Evolutionary conservation across 2,888 invertebrate genomes (phyloP).

Genomic region (Camponotus fellah): DNA sequence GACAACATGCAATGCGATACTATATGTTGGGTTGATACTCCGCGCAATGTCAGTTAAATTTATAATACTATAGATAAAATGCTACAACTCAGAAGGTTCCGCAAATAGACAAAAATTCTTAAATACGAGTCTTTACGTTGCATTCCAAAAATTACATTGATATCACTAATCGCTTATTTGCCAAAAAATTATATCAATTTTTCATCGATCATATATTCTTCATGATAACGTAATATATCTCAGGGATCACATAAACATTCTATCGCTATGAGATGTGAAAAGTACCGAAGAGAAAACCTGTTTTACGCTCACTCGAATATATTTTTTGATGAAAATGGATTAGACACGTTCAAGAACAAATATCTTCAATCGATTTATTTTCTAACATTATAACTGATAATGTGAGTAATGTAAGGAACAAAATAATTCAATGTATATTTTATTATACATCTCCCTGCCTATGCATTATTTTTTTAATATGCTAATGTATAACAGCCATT

Average conservation of each 20-base stretch:
- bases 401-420: background rate
- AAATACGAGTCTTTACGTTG: slow-evolving; percentile 49
- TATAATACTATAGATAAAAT: slow-evolving; percentile 68
- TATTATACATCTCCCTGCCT: slow-evolving; percentile 13
- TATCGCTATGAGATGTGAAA: slow-evolving; percentile 33
- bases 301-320: background rate
- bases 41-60: slow-evolving; percentile 58
- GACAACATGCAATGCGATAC: slow-evolving; percentile 49
- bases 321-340: background rate
- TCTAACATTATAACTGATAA: no score
- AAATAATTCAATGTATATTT: slow-evolving; percentile 26
- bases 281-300: background rate
- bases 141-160: slow-evolving; percentile 43
- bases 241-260: slow-evolving; percentile 17
- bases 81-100: slow-evolving; percentile 44
- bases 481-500: slow-evolving; percentile 81
- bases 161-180: slow-evolving; percentile 57
- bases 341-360: background rate
- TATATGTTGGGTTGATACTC: slow-evolving; percentile 66
- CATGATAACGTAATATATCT: slow-evolving; percentile 57
- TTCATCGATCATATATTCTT: slow-evolving; percentile 69
- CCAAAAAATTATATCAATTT: slow-evolving; percentile 55
- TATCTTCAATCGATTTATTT: background rate
- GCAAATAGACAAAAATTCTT: slow-evolving; percentile 54
- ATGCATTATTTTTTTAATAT: background rate